Conservation (phyloP, 1,140 invertebrate genomes). For the Anastrepha ludens region DNA sequence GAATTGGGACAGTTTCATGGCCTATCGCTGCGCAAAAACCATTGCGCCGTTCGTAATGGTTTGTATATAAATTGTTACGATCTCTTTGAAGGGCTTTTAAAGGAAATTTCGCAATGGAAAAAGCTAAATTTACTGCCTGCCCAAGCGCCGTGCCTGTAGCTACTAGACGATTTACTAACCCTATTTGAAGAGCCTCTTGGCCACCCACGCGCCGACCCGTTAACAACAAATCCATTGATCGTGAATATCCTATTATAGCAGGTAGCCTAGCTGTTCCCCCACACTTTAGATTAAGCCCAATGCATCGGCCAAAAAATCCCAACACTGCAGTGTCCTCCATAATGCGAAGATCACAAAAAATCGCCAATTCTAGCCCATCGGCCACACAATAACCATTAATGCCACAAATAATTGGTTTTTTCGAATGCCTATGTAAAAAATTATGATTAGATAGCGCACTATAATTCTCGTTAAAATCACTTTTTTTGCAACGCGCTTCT, state of each 20-base stretch:
- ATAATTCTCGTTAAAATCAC: slow-evolving; percentile 59
- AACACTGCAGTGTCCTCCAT: slow-evolving; percentile 88
- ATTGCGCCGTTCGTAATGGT: slow-evolving; percentile 77
- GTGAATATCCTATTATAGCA: slow-evolving; percentile 85
- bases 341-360: slow-evolving; percentile 92
- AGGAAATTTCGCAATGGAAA: slow-evolving; percentile 86
- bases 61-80: slow-evolving; percentile 80
- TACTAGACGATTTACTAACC: slow-evolving; percentile 85
- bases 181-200: slow-evolving; percentile 86
- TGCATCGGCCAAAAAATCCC: slow-evolving; percentile 88
- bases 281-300: slow-evolving; percentile 89
- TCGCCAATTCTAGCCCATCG: slow-evolving; percentile 90
- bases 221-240: slow-evolving; percentile 91
- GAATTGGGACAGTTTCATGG: slow-evolving; percentile 81
- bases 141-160: slow-evolving; percentile 89
- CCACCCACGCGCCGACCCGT: slow-evolving; percentile 86
- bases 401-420: slow-evolving; percentile 90
- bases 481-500: slow-evolving; percentile 62
- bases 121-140: slow-evolving; percentile 85
- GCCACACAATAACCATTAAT: slow-evolving; percentile 92
- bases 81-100: slow-evolving; percentile 85
- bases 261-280: slow-evolving; percentile 88
- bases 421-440: slow-evolving; percentile 78
- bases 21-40: slow-evolving; percentile 78
- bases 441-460: slow-evolving; percentile 64